Evolutionary conservation across 1,140 invertebrate species (phyloP).

Genomic region (Epicauta chinensis): DNA sequence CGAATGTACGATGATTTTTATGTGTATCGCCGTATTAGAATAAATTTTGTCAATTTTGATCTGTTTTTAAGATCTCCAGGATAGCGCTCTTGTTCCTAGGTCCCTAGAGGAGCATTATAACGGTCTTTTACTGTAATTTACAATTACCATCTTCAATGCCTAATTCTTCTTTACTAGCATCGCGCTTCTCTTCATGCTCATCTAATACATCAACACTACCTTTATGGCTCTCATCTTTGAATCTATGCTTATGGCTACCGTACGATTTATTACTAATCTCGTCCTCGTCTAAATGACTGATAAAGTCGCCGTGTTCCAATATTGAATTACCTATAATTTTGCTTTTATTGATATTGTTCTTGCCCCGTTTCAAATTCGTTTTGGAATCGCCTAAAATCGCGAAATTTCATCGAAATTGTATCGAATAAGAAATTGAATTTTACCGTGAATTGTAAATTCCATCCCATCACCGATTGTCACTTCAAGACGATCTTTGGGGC

Average conservation of each 20-base stretch:
- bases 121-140: too few species aligned
- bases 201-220: slow-evolving; percentile 77
- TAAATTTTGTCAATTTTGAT: too few species aligned
- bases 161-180: slow-evolving; percentile 84
- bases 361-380: slow-evolving; percentile 29
- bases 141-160: slow-evolving; percentile 63
- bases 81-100: too few species aligned
- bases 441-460: slow-evolving; percentile 86
- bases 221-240: slow-evolving; percentile 84
- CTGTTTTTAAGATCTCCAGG: too few species aligned
- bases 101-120: too few species aligned
- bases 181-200: slow-evolving; percentile 79
- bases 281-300: slow-evolving; percentile 52
- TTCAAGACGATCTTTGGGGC: slow-evolving; percentile 77
- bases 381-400: slow-evolving; percentile 30
- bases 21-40: too few species aligned
- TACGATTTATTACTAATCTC: slow-evolving; percentile 86
- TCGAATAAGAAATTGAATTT: slow-evolving; percentile 27
- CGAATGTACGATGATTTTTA: too few species aligned
- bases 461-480: slow-evolving; percentile 85
- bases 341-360: slow-evolving; percentile 40
- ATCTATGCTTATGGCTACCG: slow-evolving; percentile 84
- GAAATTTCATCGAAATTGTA: neutral
- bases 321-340: slow-evolving; percentile 43
- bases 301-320: slow-evolving; percentile 38